Evolutionary conservation across 2,888 invertebrate species (phyloP), one percentile per base, ranked within the genome.

Genomic region (Campoplex nolae): DNA sequence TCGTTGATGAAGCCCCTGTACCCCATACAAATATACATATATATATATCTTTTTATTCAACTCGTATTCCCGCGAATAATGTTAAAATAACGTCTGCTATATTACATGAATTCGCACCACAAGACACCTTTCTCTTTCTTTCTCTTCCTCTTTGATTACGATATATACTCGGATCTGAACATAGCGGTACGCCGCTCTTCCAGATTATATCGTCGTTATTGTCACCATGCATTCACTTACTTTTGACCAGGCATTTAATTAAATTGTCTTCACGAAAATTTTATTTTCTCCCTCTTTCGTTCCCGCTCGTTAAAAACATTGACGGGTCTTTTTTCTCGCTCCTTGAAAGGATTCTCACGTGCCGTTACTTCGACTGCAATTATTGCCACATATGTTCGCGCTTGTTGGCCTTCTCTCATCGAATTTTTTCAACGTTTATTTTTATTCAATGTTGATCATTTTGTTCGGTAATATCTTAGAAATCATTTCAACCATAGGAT

Each of bases 191-290:
- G 56, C 58, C 70, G 42, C 42, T 78, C 79, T 79, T 78, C 71
- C 80, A 89, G 88, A 89, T 89, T 85, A 87, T 89, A 89, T 87
- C 88, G 85, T 85, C 87, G 85, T 88, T 87, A 89, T 89, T 88
- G 89, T 87, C 88, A 89, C 87, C 88, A 73, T 84, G 87, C 84
- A 88, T 88, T 83, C 75, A 78, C 56, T 84, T 87, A 79, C 74
- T 62, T 70, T 78, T 76, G 74, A 45, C 70, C 82, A 79, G 58
- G 80, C 83, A 82, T 88, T 89, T 86, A 89, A 89, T 89, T 89
- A 89, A 89, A 86, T 86, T 85, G 88, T 88, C 86, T 80, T 87
- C 80, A 78, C 84, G 86, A 75, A 80, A 84, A 77, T 67, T 79
- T 75, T 62, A 74, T 76, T 75, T 58, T 79, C 65, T 68, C 42